Conservation (phyloP, 2,888 invertebrate species). For the Mesorhabditis spiculigera region DNA sequence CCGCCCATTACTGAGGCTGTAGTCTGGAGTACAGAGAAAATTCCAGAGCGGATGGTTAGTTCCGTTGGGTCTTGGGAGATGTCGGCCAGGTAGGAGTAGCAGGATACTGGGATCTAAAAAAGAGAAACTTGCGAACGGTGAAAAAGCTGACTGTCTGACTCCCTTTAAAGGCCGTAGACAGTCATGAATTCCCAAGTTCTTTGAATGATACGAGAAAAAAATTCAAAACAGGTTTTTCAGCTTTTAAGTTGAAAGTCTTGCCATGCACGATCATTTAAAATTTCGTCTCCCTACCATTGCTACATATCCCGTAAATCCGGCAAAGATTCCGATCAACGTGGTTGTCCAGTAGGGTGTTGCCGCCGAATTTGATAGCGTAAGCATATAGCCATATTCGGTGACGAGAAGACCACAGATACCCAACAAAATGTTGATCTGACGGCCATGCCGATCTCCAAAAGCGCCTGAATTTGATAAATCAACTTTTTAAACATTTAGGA, state of each 20-base stretch:
- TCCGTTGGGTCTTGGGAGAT: constrained; percentile 27
- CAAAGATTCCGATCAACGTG: constrained; percentile 9
- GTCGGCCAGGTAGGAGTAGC: constrained; percentile 45
- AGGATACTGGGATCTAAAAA: constrained; percentile 34
- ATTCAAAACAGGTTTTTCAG: too few species aligned
- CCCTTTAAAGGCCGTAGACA: too few species aligned
- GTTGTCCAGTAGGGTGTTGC: constrained; percentile 32
- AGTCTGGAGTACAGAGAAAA: constrained; percentile 30
- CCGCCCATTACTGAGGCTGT: constrained; percentile 35
- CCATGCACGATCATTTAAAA: neutral
- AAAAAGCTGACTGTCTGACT: too few species aligned
- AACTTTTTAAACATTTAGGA: too few species aligned
- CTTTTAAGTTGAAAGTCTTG: too few species aligned
- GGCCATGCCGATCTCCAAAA: constrained; percentile 38
- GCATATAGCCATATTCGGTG: constrained; percentile 31
- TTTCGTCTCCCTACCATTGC: constrained; percentile 11
- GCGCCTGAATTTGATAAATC: constrained; percentile 17
- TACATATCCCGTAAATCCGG: constrained; percentile 16
- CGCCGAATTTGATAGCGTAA: constrained; percentile 28
- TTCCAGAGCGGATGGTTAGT: constrained; percentile 27
- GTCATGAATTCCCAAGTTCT: too few species aligned
- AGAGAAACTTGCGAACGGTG: too few species aligned
- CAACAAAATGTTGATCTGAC: constrained; percentile 37
- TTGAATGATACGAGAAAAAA: neutral
- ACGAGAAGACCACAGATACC: constrained; percentile 27